These are phyloP conservation scores for Hypercompe scribonia DNA, from an alignment of 2,888 invertebrate genomes.

Conservation along the genomic window DNA sequence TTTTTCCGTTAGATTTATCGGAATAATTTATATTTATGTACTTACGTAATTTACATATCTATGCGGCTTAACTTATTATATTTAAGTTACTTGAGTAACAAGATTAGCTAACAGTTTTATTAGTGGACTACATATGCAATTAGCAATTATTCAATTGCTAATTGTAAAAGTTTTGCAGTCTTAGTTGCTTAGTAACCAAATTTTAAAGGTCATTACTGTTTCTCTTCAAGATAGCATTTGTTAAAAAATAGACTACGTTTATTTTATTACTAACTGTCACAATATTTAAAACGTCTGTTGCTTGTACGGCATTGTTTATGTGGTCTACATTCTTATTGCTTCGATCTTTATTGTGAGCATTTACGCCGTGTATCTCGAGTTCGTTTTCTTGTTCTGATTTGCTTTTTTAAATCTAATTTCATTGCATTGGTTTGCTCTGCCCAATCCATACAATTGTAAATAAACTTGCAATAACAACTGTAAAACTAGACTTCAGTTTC, in stretches of 20 bases:
- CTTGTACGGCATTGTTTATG: neutral
- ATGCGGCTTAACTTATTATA: neutral
- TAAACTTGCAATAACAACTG: slow-evolving; percentile 12
- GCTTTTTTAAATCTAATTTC: slow-evolving; percentile 4
- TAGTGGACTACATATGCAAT: too few species aligned
- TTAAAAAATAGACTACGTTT: neutral
- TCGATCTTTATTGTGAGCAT: neutral
- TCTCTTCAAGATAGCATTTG: neutral
- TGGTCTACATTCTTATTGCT: slow-evolving; percentile 1
- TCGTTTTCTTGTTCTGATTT: slow-evolving; percentile 5
- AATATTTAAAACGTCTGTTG: neutral
- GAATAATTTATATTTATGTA: neutral
- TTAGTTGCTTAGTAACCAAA: neutral
- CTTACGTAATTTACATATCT: neutral
- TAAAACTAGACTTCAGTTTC: slow-evolving; percentile 18
- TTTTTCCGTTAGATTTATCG: neutral
- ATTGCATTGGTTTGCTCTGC: slow-evolving; percentile 4
- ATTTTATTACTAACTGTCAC: neutral
- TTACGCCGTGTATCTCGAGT: neutral
- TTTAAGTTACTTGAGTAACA: neutral
- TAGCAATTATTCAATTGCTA: too few species aligned
- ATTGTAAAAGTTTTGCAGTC: neutral
- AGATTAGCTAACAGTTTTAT: neutral
- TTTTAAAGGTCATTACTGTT: neutral
- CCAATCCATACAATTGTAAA: slow-evolving; percentile 17